Base-by-base conservation (phyloP, 2,888 invertebrate genomes). In the Brenthis ino region DNA sequence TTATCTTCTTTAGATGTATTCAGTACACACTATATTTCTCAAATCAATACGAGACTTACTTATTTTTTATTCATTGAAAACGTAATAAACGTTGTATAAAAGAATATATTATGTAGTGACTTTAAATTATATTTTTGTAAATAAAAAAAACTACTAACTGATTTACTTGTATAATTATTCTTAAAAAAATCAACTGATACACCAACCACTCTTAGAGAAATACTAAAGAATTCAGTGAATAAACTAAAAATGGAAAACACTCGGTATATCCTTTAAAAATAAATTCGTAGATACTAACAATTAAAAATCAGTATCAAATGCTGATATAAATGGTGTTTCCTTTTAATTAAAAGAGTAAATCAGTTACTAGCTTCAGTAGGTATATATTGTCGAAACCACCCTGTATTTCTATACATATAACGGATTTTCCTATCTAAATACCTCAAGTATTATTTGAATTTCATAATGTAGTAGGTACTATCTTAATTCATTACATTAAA, bases 331-430 rank as follows among this genome's bases (percentile, higher is more conserved):
- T 3, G 12, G 3, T 20, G 5, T 20, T 54, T 5, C 1, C 2
- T 11, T 24, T 54, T 28, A 28, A 28, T 12, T 24, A 28, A 24
- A 13, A 54, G 13, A 54, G 28, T 54, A 54, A 54, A 54, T 54
- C 24, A 54, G 8, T 60, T n/a, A 12, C 28, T n/a, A 60, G n/a
- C 12, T 6, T 28, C 0, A 28, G 58, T 48, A 58, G 37, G 50
- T 33, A 28, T 50, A 3, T 56, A 47, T 5, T 47, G 13, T 24
- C 43, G 56, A 85, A 87, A 87, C 87, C 88, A 87, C 87, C 86
- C 87, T 87, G 88, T 87, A 76, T 76, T 78, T 79, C 70, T n/a
- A 50, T n/a, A 28, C 28, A 28, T 28, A 4, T 28, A 71, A 70
- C 68, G 73, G 24, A 4, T 58, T 58, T 20, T 47, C 6, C 11